Evolutionary conservation across 1,140 invertebrate genomes (phyloP).

Genomic region (Sitodiplosis mosellana): DNA sequence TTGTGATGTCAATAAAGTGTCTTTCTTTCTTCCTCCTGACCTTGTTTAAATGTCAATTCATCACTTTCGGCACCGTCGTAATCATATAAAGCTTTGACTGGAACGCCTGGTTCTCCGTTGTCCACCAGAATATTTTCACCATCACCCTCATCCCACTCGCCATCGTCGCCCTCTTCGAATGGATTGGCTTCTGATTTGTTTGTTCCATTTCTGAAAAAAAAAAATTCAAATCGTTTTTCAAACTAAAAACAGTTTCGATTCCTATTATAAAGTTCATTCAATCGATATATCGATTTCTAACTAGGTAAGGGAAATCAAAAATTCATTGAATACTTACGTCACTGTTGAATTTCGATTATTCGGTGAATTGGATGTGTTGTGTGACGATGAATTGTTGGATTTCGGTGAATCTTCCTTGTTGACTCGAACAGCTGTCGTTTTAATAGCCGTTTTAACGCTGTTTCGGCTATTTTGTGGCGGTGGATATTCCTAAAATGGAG

Average conservation of each 20-base stretch:
- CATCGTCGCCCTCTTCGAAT: slow-evolving; percentile 66
- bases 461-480: background rate
- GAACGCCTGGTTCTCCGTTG: slow-evolving; percentile 79
- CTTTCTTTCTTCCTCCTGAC: slow-evolving; percentile 33
- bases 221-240: too few relatives aligned
- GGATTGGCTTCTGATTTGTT: slow-evolving; percentile 52
- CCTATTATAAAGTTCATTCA: too few relatives aligned
- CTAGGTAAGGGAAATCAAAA: background rate
- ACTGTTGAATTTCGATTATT: slow-evolving; percentile 27
- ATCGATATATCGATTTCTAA: too few relatives aligned
- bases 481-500: slow-evolving; percentile 24
- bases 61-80: slow-evolving; percentile 93
- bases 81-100: slow-evolving; percentile 87
- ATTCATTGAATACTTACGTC: slow-evolving; percentile 25
- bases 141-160: slow-evolving; percentile 37
- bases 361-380: slow-evolving; percentile 2
- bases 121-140: slow-evolving; percentile 64
- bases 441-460: background rate
- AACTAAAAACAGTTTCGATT: too few relatives aligned
- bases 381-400: background rate
- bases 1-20: too few relatives aligned
- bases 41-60: slow-evolving; percentile 90
- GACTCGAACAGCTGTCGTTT: background rate
- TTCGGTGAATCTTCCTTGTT: background rate
- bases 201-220: slow-evolving; percentile 31